These are phyloP conservation scores for Nematostella vectensis DNA, from an alignment of 92 coral and sea anemone genomes.

Conservation along the genomic window DNA sequence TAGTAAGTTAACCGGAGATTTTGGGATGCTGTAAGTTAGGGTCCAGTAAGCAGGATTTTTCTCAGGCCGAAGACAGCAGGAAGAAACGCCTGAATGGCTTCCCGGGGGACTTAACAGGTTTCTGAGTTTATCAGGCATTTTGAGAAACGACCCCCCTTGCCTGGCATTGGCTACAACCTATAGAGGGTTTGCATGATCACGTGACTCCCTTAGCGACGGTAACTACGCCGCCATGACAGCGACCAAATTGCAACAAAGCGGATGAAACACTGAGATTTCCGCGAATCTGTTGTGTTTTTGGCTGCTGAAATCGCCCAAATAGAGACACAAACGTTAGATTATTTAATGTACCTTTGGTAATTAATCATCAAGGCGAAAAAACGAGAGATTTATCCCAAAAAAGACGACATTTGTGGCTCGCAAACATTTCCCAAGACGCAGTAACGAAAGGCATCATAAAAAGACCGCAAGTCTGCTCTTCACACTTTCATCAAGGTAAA, in stretches of 20 bases:
- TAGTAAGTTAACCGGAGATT: no score
- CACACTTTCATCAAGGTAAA: slow-evolving; percentile 36
- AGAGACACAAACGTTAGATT: slow-evolving; percentile 29
- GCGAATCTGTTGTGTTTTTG: slow-evolving; percentile 33
- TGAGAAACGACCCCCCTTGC: no score
- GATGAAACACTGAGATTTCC: background rate
- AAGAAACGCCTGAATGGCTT: no score
- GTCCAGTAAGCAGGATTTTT: no score
- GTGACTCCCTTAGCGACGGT: slow-evolving; percentile 31
- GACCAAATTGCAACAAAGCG: slow-evolving; percentile 16
- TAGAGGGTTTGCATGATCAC: slow-evolving; percentile 6
- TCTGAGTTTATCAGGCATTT: no score
- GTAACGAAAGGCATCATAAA: slow-evolving; percentile 33
- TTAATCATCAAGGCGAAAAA: slow-evolving; percentile 31
- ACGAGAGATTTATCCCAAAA: slow-evolving; percentile 25
- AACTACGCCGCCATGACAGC: slow-evolving; percentile 50
- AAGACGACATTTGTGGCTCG: slow-evolving; percentile 32
- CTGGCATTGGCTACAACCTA: no score
- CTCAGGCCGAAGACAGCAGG: no score
- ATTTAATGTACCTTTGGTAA: slow-evolving; percentile 17
- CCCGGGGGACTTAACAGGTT: no score
- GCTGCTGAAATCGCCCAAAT: slow-evolving; percentile 37
- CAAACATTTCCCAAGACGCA: slow-evolving; percentile 40
- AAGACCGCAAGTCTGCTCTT: slow-evolving; percentile 42
- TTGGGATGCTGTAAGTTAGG: no score